Conservation (phyloP, 2,113 vertebrate species). For the Eulemur macaco region DNA sequence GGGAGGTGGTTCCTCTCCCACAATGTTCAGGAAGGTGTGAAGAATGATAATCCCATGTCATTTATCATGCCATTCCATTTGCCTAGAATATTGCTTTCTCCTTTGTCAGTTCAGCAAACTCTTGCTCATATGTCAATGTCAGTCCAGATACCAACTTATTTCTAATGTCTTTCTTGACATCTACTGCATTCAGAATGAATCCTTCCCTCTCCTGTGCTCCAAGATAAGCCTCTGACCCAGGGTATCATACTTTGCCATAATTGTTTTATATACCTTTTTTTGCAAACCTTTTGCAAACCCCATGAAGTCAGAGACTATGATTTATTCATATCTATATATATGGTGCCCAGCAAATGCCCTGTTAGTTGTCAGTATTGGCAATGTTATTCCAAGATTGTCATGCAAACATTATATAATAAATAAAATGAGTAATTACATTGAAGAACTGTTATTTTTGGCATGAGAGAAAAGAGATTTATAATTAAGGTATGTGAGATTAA, state of each 20-base stretch:
- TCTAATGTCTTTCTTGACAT: neutral
- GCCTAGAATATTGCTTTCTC: neutral
- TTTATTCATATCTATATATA: neutral
- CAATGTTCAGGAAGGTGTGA: neutral
- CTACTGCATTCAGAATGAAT: neutral
- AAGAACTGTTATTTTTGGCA: neutral
- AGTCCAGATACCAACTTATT: neutral
- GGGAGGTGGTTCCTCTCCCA: neutral
- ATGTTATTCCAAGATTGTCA: neutral
- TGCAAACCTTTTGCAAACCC: neutral
- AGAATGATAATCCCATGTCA: too few species aligned
- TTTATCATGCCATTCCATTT: neutral
- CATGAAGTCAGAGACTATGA: neutral
- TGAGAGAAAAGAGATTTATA: neutral
- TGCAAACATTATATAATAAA: neutral
- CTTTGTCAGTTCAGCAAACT: neutral
- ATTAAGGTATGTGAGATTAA: neutral
- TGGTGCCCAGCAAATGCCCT: too few species aligned
- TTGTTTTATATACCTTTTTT: neutral
- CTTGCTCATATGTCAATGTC: neutral
- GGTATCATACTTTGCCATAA: neutral
- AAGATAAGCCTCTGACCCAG: neutral
- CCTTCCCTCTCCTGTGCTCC: neutral
- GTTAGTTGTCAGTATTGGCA: neutral
- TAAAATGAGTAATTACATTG: neutral